These are phyloP conservation scores for Psettodes erumei DNA, from an alignment of 2,113 vertebrate species.

Conservation along the genomic window DNA sequence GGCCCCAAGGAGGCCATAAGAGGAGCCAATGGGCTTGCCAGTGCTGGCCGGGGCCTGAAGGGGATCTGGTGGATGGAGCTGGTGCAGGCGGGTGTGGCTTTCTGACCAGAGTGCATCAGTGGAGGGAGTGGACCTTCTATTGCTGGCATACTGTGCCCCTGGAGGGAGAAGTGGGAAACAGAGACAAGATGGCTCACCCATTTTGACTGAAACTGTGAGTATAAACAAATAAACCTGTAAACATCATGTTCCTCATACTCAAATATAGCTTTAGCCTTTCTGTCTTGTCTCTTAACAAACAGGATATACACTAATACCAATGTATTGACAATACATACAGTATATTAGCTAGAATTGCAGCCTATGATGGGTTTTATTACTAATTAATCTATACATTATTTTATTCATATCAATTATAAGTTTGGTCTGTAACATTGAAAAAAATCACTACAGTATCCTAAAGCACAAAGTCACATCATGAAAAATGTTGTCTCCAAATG, in stretches of 20 bases:
- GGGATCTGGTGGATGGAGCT: slow-evolving; percentile 84
- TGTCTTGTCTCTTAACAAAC: too few relatives aligned
- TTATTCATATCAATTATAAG: too few relatives aligned
- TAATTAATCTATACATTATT: too few relatives aligned
- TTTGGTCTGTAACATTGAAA: too few relatives aligned
- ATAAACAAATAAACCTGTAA: not conserved
- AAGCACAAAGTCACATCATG: too few relatives aligned
- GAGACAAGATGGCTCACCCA: not conserved
- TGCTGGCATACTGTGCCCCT: slow-evolving; percentile 96
- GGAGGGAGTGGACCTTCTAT: slow-evolving; percentile 88
- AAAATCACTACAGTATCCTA: too few relatives aligned
- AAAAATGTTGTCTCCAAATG: too few relatives aligned
- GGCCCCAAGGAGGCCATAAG: slow-evolving; percentile 64
- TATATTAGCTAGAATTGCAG: too few relatives aligned
- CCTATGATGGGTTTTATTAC: too few relatives aligned
- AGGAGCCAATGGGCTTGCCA: slow-evolving; percentile 68
- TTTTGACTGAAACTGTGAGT: not conserved
- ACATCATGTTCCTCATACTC: not conserved
- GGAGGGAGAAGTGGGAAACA: slow-evolving; percentile 38
- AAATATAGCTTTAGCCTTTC: too few relatives aligned
- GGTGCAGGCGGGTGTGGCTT: slow-evolving; percentile 84
- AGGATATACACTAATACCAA: too few relatives aligned
- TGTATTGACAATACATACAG: too few relatives aligned
- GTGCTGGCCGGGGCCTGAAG: slow-evolving; percentile 74
- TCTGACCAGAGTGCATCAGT: slow-evolving; percentile 88